These are phyloP conservation scores for Synergus laeviventris DNA, from an alignment of 2,888 invertebrate species.

Conservation along the genomic window DNA sequence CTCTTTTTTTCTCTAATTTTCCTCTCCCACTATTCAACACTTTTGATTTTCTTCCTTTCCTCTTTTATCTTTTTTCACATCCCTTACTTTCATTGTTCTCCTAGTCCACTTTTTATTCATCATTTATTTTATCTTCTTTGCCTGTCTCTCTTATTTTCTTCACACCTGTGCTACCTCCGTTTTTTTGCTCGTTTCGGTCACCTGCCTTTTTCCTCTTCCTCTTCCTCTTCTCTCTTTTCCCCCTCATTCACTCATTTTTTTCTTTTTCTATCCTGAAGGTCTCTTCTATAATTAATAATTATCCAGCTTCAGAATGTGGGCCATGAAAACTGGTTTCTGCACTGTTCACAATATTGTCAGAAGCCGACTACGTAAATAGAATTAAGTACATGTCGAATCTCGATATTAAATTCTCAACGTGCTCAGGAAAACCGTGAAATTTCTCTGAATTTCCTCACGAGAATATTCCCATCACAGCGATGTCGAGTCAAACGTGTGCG, in stretches of 20 bases:
- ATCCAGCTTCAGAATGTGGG: background rate
- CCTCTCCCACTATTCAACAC: too few relatives aligned
- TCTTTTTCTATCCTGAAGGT: background rate
- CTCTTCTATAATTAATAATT: background rate
- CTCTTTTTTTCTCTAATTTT: too few relatives aligned
- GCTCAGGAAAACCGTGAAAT: slow-evolving; percentile 9
- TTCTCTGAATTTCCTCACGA: slow-evolving; percentile 17
- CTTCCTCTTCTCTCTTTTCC: too few relatives aligned
- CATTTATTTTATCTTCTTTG: too few relatives aligned
- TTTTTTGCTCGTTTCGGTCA: too few relatives aligned
- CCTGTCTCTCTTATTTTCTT: too few relatives aligned
- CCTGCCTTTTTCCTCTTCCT: too few relatives aligned
- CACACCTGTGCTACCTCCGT: too few relatives aligned
- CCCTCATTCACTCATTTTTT: background rate
- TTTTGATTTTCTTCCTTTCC: background rate
- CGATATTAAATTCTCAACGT: slow-evolving; percentile 27
- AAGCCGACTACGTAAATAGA: slow-evolving; percentile 26
- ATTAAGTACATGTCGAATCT: slow-evolving; percentile 20
- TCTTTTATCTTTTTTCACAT: too few relatives aligned
- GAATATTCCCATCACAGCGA: slow-evolving; percentile 26
- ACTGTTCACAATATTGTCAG: background rate
- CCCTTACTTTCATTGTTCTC: too few relatives aligned
- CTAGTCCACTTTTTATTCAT: too few relatives aligned
- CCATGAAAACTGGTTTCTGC: background rate
- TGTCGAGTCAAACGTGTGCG: slow-evolving; percentile 40